Evolutionary conservation across 2,797 vertebrate genomes (phyloP).

Genomic region (Oophaga sylvatica): DNA sequence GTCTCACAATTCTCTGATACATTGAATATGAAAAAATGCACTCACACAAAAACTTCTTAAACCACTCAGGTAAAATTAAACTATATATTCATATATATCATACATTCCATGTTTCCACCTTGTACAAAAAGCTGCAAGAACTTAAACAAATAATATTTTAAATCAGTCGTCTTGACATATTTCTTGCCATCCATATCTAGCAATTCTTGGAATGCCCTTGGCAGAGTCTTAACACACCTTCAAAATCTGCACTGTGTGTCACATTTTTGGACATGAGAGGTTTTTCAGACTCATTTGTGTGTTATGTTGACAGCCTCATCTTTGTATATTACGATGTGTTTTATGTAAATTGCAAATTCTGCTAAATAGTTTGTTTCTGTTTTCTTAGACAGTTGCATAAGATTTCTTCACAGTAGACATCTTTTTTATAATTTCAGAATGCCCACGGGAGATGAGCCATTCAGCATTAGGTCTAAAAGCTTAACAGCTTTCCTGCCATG

Average conservation of each 20-base stretch:
- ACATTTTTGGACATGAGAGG: neutral
- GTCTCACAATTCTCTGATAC: too few relatives aligned
- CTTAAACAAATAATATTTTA: neutral
- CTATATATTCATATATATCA: too few relatives aligned
- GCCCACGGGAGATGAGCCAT: slow-evolving; percentile 59
- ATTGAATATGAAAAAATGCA: too few relatives aligned
- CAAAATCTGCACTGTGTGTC: neutral
- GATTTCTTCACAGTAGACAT: slow-evolving; percentile 64
- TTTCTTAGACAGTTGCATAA: slow-evolving; percentile 18
- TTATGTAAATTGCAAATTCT: slow-evolving; percentile 5
- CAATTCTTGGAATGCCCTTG: neutral
- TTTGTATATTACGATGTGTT: neutral
- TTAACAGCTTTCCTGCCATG: slow-evolving; percentile 62
- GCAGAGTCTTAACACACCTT: neutral
- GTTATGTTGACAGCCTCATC: neutral
- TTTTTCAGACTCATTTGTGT: neutral
- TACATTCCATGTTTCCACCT: too few relatives aligned
- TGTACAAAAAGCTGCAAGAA: too few relatives aligned
- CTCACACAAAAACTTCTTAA: too few relatives aligned
- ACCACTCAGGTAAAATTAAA: too few relatives aligned
- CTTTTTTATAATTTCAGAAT: slow-evolving; percentile 69
- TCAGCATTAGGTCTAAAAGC: slow-evolving; percentile 64
- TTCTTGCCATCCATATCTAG: neutral
- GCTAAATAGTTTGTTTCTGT: neutral
- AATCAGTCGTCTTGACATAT: neutral